Conservation (phyloP, 2,797 vertebrate species). For the Loris lydekkerianus region DNA sequence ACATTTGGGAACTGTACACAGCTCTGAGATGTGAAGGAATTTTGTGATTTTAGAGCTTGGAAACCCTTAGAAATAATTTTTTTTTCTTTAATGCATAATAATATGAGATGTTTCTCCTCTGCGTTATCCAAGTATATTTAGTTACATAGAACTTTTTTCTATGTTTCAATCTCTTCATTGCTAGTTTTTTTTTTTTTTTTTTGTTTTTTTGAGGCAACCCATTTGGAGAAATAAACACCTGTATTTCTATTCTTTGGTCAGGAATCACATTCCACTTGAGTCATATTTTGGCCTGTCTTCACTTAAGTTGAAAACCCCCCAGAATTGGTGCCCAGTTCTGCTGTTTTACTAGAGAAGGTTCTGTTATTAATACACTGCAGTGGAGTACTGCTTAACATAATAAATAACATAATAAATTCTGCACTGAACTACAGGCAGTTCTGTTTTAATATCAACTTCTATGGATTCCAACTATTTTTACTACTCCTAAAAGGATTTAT, state of each 20-base stretch:
- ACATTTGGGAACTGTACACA: not conserved
- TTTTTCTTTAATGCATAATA: not conserved
- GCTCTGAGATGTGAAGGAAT: not conserved
- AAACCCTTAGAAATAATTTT: not conserved
- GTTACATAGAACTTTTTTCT: not conserved
- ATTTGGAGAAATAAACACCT: not conserved
- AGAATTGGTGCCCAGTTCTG: not conserved
- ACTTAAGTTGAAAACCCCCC: not conserved
- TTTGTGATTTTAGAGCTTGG: not conserved
- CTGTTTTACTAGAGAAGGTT: slow-evolving; percentile 9
- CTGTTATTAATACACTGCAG: not conserved
- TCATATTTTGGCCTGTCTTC: not conserved
- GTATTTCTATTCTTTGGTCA: not conserved
- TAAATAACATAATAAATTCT: not conserved
- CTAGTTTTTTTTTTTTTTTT: not conserved
- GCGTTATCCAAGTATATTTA: not conserved
- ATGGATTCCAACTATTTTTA: not conserved
- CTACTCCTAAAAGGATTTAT: not conserved
- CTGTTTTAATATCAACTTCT: not conserved
- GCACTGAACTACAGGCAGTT: not conserved
- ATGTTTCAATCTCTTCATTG: not conserved
- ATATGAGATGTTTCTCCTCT: not conserved
- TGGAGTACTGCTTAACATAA: not conserved
- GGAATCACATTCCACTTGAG: not conserved
- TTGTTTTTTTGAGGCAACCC: not conserved